Evolutionary conservation across 2,797 vertebrate species (phyloP), one percentile per base, ranked within the genome.

Genomic region (Paratrypauchen microcephalus): DNA sequence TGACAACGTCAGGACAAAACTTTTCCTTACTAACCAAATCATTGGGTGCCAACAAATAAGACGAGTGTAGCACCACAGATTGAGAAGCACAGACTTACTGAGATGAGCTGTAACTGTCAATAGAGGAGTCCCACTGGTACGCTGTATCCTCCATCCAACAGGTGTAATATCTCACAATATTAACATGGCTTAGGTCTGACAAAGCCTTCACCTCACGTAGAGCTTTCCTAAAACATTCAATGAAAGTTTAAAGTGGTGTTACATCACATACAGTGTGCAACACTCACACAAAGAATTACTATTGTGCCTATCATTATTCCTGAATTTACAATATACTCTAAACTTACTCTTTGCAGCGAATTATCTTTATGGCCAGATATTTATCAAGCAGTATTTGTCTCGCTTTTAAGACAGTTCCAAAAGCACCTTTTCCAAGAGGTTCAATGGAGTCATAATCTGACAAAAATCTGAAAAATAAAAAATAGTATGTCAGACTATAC

Each of bases 151-250:
- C 89, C 28, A 74, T 74, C 93, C 93, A 94, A 26, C 82, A 82
- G 0, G 78, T 50, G 86, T 80, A 82, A 79, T 94, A 94, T 52
- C 89, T 89, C 60, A 94, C 87, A 58, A 94, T 94, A 71, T 94
- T 92, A 13, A 2, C 0, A 66, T 94, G 88, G 0, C 74, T 63
- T 41, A 94, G 85, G 1, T 71, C 55, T 19, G 89, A 82, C 64
- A 94, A 81, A 0, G 86, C 83, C 1, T 0, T 0, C 16, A 91
- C 90, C 72, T 94, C 94, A 30, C 88, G 75, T 2, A 26, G 36
- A 54, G 91, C 73, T 87, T 92, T 93, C 21, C 91, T 92, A 69
- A 69, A 41, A 68, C 8, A 32, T 57, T 52, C 16, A 18, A 28
- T 2, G 26, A 57, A 57, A 13, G 21, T 12, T 21, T 23, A 21